These are phyloP conservation scores for Silurus meridionalis DNA, from an alignment of 2,113 vertebrate genomes.

Conservation along the genomic window DNA sequence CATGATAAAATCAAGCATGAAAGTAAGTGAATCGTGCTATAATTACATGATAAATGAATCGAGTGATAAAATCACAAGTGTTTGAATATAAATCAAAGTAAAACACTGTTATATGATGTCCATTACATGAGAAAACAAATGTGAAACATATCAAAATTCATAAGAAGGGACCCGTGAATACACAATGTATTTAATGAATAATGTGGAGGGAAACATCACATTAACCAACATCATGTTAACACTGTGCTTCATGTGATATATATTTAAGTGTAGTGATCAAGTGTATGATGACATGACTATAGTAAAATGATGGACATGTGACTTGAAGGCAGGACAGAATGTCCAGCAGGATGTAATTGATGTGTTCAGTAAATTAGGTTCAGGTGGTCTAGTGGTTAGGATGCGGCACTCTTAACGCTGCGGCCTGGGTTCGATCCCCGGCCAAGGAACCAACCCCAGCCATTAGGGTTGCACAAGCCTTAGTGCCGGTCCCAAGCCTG, in stretches of 20 bases:
- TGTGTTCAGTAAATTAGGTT: not conserved
- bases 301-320: not conserved
- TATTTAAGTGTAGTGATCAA: not conserved
- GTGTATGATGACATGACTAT: not conserved
- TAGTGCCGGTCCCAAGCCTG: too few relatives aligned
- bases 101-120: not conserved
- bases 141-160: not conserved
- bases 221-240: not conserved
- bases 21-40: too few relatives aligned
- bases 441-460: too few relatives aligned
- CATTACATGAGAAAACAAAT: not conserved
- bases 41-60: too few relatives aligned
- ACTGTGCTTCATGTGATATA: not conserved
- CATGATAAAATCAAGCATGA: too few relatives aligned
- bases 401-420: too few relatives aligned
- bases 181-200: not conserved
- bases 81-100: too few relatives aligned
- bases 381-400: too few relatives aligned
- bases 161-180: not conserved
- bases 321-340: not conserved
- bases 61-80: too few relatives aligned
- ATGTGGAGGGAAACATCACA: not conserved
- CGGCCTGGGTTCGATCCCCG: too few relatives aligned
- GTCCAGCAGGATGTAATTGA: not conserved
- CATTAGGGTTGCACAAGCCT: too few relatives aligned